A percentile compares a stretch with the other conserved stretches of the same genome.
phyloP scores from a whole-genome alignment of 2,888 invertebrate species.

The Ormyrus thymus region DNA sequence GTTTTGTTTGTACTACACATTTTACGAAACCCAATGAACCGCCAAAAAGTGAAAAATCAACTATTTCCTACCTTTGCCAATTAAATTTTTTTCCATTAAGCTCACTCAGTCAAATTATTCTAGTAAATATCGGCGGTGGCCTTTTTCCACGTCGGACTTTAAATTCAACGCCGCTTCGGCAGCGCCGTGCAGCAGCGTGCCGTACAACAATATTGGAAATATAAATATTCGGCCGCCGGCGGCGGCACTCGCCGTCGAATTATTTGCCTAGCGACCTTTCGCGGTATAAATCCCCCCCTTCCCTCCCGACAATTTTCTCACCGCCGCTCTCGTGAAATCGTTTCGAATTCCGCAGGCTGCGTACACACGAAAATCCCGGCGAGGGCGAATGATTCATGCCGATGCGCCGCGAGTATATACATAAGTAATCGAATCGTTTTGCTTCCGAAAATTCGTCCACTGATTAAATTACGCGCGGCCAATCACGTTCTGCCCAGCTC shows the following conservation, averaged over 20 bases:
- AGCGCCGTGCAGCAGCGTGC: background rate
- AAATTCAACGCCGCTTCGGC: no score
- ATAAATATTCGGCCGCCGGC: constrained; percentile 4
- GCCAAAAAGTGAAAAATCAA: no score
- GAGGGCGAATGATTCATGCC: constrained; percentile 33
- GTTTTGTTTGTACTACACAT: no score
- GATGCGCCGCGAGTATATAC: constrained; percentile 5
- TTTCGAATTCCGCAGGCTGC: constrained; percentile 21
- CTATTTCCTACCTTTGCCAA: no score
- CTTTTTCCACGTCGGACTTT: no score
- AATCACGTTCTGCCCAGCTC: background rate
- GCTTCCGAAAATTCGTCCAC: background rate
- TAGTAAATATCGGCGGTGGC: no score
- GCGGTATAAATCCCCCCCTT: constrained; percentile 18
- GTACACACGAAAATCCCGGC: background rate
- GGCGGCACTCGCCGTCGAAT: background rate
- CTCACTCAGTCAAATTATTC: no score
- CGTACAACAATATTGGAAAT: constrained; percentile 1
- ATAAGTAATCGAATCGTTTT: constrained; percentile 33
- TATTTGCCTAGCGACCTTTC: background rate
- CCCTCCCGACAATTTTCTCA: background rate
- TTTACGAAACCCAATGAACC: no score
- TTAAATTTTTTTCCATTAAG: no score
- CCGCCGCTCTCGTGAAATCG: constrained; percentile 19
- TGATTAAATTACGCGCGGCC: constrained; percentile 22